Base-by-base conservation (phyloP, 1,140 invertebrate genomes). In the Rhopalosiphum padi region DNA sequence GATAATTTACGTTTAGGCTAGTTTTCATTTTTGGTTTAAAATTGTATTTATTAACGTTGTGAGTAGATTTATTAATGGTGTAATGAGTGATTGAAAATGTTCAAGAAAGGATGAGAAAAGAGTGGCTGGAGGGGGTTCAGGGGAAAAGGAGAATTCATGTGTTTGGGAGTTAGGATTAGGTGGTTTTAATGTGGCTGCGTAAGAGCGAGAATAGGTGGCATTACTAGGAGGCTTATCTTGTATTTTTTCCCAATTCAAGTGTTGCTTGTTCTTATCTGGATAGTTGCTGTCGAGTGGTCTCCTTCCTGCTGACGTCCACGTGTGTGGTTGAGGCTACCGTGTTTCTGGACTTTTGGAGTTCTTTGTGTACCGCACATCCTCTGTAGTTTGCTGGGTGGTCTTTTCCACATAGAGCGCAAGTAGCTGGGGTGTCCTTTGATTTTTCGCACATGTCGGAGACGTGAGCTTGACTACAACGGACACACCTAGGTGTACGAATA, bases 391-490 rank as follows among this genome's bases (percentile, higher is more conserved):
- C 95, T 51, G 95, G 94, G 86, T 95, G 95, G 8, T 94, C 94
- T 85, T 94, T 94, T 6, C 94, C 87, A 86, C 95, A 96, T 25
- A 94, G 94, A 5, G 94, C 94, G 94, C 95, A 96, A 92, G 93
- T 95, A 46, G 95, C 94, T 90, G 94, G 94, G 9, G 93, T 94
- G 89, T 95, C 68, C 94, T 94, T 94, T 22, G 85, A 43, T 94
- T 95, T 95, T 48, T 85, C 94, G 94, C 95, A 96, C 94, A 95
- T 95, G 94, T 95, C 93, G 22, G 94, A 94, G 35, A 90, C 30
- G 89, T 95, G 95, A 22, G 94, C 77, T 90, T 94, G 87, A 18
- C 94, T 95, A 94, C 95, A 95, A 94, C 95, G 95, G 2, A 95
- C 95, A 93, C 95, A 95, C 48, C 94, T 94, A 15, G 83, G 94